phyloP scores from a whole-genome alignment of 2,113 vertebrate genomes.

The Lycaon pictus region DNA sequence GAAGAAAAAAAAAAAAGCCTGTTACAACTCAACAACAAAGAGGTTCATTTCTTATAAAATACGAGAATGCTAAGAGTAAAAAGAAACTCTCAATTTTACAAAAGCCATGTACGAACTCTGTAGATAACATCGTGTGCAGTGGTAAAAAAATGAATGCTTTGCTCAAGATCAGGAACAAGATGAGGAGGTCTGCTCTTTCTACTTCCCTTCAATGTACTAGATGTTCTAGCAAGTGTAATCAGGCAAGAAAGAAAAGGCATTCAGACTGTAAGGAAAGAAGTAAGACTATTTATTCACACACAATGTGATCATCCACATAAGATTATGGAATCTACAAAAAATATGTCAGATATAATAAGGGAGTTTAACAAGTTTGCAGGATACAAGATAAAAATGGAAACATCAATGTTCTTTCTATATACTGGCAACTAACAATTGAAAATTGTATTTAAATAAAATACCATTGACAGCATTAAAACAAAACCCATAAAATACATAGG shows the following conservation, averaged over 20 bases:
- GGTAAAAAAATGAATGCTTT: neutral
- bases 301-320: neutral
- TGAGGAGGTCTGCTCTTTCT: neutral
- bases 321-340: neutral
- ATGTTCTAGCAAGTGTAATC: slow-evolving; percentile 29
- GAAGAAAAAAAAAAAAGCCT: neutral
- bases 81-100: slow-evolving; percentile 4
- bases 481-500: neutral
- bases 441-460: slow-evolving; percentile 44
- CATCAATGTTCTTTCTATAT: neutral
- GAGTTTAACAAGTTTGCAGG: neutral
- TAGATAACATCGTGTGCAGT: neutral
- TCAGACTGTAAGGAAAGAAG: neutral
- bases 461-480: neutral
- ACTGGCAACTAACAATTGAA: neutral
- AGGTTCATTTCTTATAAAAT: neutral
- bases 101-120: neutral
- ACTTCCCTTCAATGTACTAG: neutral
- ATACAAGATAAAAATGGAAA: slow-evolving; percentile 41
- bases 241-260: neutral
- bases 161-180: neutral
- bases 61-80: neutral
- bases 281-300: neutral
- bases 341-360: neutral
- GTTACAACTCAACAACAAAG: neutral